These are phyloP conservation scores for Apamea epomidion DNA, from an alignment of 2,888 invertebrate species.

Conservation along the genomic window DNA sequence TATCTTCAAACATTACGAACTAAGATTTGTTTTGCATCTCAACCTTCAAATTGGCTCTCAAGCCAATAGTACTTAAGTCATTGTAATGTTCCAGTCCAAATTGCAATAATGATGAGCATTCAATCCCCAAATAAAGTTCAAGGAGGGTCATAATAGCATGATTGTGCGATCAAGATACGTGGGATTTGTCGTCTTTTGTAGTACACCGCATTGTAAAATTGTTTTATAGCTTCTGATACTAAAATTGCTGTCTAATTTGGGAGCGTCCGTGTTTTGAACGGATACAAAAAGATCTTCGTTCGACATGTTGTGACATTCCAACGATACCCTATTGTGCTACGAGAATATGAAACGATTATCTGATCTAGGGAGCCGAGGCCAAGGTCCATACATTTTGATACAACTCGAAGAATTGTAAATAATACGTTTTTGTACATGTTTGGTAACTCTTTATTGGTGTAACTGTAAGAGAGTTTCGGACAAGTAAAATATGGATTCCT, in stretches of 20 bases:
- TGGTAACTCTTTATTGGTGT: slow-evolving; percentile 38
- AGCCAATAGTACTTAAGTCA: slow-evolving; percentile 52
- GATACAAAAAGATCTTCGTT: slow-evolving; percentile 50
- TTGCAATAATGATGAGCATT: slow-evolving; percentile 62
- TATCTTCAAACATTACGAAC: slow-evolving; percentile 7
- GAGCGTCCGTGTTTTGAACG: slow-evolving; percentile 58
- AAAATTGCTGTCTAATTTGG: slow-evolving; percentile 71
- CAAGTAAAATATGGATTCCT: slow-evolving; percentile 48
- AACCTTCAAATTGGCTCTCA: slow-evolving; percentile 50
- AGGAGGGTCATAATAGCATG: slow-evolving; percentile 67
- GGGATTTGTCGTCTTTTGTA: slow-evolving; percentile 69
- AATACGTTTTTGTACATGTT: slow-evolving; percentile 39
- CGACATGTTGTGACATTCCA: slow-evolving; percentile 57
- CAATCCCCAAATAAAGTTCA: slow-evolving; percentile 63
- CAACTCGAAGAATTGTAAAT: slow-evolving; percentile 18
- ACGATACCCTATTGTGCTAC: slow-evolving; percentile 53
- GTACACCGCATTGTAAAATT: slow-evolving; percentile 73
- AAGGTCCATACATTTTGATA: slow-evolving; percentile 24
- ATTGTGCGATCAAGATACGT: slow-evolving; percentile 68
- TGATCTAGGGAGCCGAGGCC: slow-evolving; percentile 42
- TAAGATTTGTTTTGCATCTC: slow-evolving; percentile 24
- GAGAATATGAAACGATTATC: slow-evolving; percentile 49
- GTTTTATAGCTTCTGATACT: slow-evolving; percentile 69
- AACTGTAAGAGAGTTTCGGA: slow-evolving; percentile 42
- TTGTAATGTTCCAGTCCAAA: slow-evolving; percentile 58